Conservation (phyloP, 2,113 vertebrate genomes). For the Heterotis niloticus region DNA sequence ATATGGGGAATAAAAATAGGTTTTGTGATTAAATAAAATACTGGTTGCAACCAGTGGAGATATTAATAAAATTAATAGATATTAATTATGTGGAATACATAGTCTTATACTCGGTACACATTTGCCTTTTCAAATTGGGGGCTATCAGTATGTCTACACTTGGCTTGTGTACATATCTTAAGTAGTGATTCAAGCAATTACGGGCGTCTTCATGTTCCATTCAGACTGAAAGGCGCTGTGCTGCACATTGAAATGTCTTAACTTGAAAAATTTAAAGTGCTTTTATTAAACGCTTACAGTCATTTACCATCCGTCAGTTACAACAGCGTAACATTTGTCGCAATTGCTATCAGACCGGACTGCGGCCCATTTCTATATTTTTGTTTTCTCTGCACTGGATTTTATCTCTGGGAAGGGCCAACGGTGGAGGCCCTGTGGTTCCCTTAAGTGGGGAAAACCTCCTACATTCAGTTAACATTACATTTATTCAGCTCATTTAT, state of each 20-base stretch:
- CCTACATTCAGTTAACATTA: neutral
- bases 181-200: neutral
- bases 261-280: neutral
- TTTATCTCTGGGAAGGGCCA: too few species aligned
- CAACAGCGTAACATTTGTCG: neutral
- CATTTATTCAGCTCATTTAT: too few species aligned
- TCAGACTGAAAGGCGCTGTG: too few species aligned
- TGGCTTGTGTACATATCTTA: neutral
- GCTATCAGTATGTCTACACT: neutral
- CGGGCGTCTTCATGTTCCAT: too few species aligned
- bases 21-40: constrained; percentile 51
- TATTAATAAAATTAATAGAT: constrained; percentile 47
- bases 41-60: constrained; percentile 50
- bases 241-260: neutral
- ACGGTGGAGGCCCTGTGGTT: too few species aligned
- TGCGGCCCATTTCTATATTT: neutral
- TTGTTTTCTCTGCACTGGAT: neutral
- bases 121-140: neutral
- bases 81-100: constrained; percentile 47
- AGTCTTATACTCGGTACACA: constrained; percentile 13
- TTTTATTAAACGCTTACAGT: neutral
- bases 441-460: neutral
- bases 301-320: neutral
- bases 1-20: constrained; percentile 44
- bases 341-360: neutral